Evolutionary conservation across 1,140 invertebrate species (phyloP), one percentile per base, ranked within the genome.

Genomic region (Elysia chlorotica): DNA sequence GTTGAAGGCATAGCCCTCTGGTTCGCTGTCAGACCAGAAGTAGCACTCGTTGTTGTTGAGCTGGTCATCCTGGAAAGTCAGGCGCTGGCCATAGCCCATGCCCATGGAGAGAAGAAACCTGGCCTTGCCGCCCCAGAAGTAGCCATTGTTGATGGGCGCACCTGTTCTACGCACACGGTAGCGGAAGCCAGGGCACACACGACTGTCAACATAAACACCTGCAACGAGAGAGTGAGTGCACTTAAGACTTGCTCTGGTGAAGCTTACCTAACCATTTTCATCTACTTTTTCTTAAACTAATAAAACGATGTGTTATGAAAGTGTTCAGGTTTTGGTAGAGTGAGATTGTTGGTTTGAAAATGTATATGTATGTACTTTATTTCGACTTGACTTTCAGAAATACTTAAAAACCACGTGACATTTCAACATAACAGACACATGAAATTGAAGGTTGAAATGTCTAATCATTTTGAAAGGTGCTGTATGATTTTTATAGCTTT

Each of bases 1-100:
- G 78, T 92, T 90, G 81, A 94, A 91, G 30, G 92, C 93, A 71
- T 91, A 88, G 31, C 93, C 93, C 76, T 92, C 91, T 1, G 92
- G 90, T 80, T 92, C 90, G 56, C 91, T 93, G 85, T 94, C 93
- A n/a, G 92, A 93, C 92, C 92, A 94, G 81, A 94, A 92, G 80
- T 91, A 90, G 67, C 91, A 91, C 30, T 89, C 85, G 75, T 93
- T 91, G 25, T 91, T 83, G 37, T 89, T 90, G 21, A 89, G 89
- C 19, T 87, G 85, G 59, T 92, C 90, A 0, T 92, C 90, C 76
- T 91, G 88, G 85, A 94, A 94, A 6, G 92, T 93, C 30, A 94
- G 87, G 33, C 92, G 88, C 81, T 93, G 93, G 10, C 92, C 93
- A 80, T 94, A 94, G 25, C 93, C 93, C 85, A 91, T 90, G 1